These are phyloP conservation scores for Drosophila anceps DNA, from an alignment of 2,888 invertebrate genomes.

Conservation along the genomic window DNA sequence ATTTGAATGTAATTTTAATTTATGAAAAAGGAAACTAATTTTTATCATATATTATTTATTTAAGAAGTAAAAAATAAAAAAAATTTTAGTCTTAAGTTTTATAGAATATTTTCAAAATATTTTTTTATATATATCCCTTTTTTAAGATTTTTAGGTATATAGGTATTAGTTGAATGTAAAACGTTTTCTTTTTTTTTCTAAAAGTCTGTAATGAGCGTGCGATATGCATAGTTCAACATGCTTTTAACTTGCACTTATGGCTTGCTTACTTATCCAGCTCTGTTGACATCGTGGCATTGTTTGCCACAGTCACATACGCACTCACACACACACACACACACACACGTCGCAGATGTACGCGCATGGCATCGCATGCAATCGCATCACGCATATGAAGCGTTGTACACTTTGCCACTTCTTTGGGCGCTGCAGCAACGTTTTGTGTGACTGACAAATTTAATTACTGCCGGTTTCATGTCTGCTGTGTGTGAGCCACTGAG, in stretches of 20 bases:
- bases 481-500: slow-evolving; percentile 12
- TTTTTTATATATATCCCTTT: too few relatives aligned
- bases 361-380: slow-evolving; percentile 24
- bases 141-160: too few relatives aligned
- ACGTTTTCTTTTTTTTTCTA: too few relatives aligned
- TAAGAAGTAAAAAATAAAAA: too few relatives aligned
- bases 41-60: not conserved
- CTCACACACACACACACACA: not conserved
- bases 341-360: slow-evolving; percentile 9
- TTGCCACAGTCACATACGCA: not conserved
- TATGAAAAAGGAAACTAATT: too few relatives aligned
- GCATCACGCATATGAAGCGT: slow-evolving; percentile 68
- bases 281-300: slow-evolving; percentile 4
- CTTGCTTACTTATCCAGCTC: slow-evolving; percentile 18
- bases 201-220: slow-evolving; percentile 15
- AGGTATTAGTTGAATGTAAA: too few relatives aligned
- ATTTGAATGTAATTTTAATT: too few relatives aligned
- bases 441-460: slow-evolving; percentile 80
- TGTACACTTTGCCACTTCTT: slow-evolving; percentile 63
- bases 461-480: slow-evolving; percentile 60
- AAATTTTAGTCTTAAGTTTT: too few relatives aligned
- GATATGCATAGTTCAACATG: not conserved
- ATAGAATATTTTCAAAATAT: too few relatives aligned
- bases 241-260: slow-evolving; percentile 12
- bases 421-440: slow-evolving; percentile 56